Conservation (phyloP, 2,888 invertebrate species). For the Antheraea assamensis region DNA sequence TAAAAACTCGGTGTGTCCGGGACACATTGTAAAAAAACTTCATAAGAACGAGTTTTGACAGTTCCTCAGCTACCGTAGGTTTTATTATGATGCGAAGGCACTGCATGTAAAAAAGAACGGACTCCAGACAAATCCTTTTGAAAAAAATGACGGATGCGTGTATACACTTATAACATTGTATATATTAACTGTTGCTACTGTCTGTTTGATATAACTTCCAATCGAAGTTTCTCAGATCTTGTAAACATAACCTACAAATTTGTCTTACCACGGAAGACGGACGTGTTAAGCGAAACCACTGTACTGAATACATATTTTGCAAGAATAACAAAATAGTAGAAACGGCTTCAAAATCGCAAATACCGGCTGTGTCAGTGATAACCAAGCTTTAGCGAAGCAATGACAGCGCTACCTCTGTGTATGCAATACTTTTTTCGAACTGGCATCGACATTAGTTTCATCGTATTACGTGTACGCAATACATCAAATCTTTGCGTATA, state of each 20-base stretch:
- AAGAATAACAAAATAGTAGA: too few relatives aligned
- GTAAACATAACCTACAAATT: too few relatives aligned
- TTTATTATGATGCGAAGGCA: constrained; percentile 22
- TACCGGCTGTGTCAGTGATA: too few relatives aligned
- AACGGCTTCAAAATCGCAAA: too few relatives aligned
- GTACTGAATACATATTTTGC: neutral
- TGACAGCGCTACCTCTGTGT: too few relatives aligned
- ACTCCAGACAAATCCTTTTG: constrained; percentile 3
- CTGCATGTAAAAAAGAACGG: constrained; percentile 9
- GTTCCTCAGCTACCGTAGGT: constrained; percentile 20
- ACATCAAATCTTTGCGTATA: too few relatives aligned
- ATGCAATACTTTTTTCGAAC: too few relatives aligned
- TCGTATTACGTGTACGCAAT: too few relatives aligned
- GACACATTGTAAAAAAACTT: neutral
- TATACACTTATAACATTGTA: neutral
- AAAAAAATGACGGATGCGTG: constrained; percentile 1
- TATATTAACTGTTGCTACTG: neutral
- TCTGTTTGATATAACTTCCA: neutral
- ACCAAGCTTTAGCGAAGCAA: too few relatives aligned
- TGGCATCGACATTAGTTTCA: too few relatives aligned
- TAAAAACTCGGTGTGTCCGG: constrained; percentile 5
- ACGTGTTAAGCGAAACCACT: too few relatives aligned
- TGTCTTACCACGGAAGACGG: too few relatives aligned
- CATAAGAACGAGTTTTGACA: constrained; percentile 13
- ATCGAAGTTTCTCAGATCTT: neutral